Percentiles rank a stretch among this genome's conserved stretches.
Evolutionary conservation across 2,113 vertebrate species (phyloP).

Genomic region (Chrysemys picta): DNA sequence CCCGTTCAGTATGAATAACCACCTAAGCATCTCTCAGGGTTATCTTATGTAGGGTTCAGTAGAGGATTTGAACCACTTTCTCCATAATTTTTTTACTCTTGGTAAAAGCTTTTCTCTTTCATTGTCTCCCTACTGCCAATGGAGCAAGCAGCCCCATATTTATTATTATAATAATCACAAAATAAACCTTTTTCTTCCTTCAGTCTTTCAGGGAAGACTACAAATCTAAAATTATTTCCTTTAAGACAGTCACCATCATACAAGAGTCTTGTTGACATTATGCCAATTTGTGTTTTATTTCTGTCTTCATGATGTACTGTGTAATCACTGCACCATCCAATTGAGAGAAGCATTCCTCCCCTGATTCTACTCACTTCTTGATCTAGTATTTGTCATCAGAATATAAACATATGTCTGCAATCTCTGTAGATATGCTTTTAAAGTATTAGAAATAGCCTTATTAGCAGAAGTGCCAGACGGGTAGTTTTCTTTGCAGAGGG

Average conservation of each 20-base stretch:
- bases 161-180: background rate
- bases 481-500: background rate
- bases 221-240: background rate
- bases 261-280: background rate
- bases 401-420: accelerated
- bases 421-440: background rate
- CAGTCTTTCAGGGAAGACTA: background rate
- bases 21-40: background rate
- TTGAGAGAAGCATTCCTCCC: background rate
- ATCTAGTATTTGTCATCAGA: background rate
- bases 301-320: background rate
- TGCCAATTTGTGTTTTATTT: background rate
- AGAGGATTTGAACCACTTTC: background rate
- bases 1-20: background rate
- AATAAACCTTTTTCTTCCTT: background rate
- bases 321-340: background rate
- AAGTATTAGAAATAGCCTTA: background rate
- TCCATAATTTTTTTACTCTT: background rate
- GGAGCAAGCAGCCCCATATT: background rate
- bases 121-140: background rate
- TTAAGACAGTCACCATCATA: background rate
- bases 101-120: background rate
- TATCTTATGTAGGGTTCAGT: background rate
- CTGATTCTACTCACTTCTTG: background rate
- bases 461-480: background rate